A percentile compares a stretch with the other conserved stretches of the same genome.
Conservation (phyloP, 2,888 invertebrate genomes). For the Pristionchus arcanus region DNA sequence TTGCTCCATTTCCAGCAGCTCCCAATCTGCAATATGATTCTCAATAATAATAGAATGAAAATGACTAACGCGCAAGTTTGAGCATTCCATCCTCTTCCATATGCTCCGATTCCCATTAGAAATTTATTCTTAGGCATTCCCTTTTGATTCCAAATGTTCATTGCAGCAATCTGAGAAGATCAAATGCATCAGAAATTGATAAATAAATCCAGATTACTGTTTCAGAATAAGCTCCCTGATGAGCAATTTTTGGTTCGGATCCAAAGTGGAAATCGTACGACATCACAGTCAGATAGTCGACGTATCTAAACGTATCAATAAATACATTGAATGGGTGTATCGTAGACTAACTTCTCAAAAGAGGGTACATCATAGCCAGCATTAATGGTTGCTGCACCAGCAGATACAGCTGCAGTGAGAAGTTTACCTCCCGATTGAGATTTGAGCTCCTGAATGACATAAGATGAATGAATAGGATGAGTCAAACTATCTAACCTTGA, state of each 20-base stretch:
- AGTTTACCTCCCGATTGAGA: constrained; percentile 77
- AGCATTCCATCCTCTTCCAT: constrained; percentile 68
- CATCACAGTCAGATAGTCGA: constrained; percentile 61
- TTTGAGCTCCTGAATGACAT: constrained; percentile 25
- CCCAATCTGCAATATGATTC: neutral
- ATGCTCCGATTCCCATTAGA: constrained; percentile 65
- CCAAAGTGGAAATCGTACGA: constrained; percentile 60
- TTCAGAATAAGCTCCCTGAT: constrained; percentile 27
- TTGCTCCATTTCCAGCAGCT: constrained; percentile 1
- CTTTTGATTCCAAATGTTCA: constrained; percentile 85
- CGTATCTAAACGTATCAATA: constrained; percentile 45
- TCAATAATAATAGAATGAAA: too few relatives aligned
- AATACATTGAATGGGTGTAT: neutral
- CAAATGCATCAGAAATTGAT: too few relatives aligned
- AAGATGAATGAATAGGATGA: too few relatives aligned
- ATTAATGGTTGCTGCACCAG: constrained; percentile 92
- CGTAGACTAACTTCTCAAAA: constrained; percentile 69
- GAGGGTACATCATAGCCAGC: constrained; percentile 87
- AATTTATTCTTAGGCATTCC: constrained; percentile 67
- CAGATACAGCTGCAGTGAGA: constrained; percentile 89
- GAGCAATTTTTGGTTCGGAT: constrained; percentile 56
- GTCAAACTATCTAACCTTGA: constrained; percentile 54
- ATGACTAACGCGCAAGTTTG: constrained; percentile 31
- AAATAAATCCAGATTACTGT: neutral
- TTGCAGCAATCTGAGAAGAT: constrained; percentile 82